Evolutionary conservation across 2,888 invertebrate species (phyloP).

Genomic region (Tetropium fuscum): DNA sequence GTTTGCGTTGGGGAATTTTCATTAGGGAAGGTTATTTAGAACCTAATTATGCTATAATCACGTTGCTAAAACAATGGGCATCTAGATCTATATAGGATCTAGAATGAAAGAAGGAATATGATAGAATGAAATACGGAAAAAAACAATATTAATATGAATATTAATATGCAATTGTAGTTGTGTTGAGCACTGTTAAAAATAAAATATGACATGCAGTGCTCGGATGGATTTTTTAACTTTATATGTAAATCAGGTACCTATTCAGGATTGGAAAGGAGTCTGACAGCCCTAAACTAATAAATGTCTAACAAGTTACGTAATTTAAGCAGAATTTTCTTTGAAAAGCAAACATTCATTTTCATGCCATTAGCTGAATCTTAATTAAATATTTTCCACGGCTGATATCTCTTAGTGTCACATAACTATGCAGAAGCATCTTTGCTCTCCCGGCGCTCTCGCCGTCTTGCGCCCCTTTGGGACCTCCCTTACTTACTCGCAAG

Average conservation of each 20-base stretch:
- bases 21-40: conserved; percentile 13
- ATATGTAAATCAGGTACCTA: conserved; percentile 37
- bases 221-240: conserved; percentile 22
- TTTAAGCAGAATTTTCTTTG: conserved; percentile 55
- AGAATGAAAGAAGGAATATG: no score
- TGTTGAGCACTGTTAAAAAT: no score
- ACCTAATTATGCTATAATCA: no score
- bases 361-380: conserved; percentile 63
- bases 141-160: no score
- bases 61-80: no score
- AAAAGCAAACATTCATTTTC: conserved; percentile 59
- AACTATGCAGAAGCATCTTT: conserved; percentile 62
- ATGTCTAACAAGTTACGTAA: conserved; percentile 54
- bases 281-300: conserved; percentile 56
- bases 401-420: conserved; percentile 67
- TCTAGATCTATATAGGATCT: no score
- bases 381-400: conserved; percentile 67
- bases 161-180: no score
- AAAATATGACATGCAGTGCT: no score
- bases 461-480: conserved; percentile 25
- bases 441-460: conserved; percentile 36
- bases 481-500: conserved; percentile 23
- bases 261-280: conserved; percentile 31
- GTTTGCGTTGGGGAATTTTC: conserved; percentile 15
- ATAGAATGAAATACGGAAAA: no score